phyloP scores from a whole-genome alignment of 2,113 vertebrate genomes.

The Pholis gunnellus region DNA sequence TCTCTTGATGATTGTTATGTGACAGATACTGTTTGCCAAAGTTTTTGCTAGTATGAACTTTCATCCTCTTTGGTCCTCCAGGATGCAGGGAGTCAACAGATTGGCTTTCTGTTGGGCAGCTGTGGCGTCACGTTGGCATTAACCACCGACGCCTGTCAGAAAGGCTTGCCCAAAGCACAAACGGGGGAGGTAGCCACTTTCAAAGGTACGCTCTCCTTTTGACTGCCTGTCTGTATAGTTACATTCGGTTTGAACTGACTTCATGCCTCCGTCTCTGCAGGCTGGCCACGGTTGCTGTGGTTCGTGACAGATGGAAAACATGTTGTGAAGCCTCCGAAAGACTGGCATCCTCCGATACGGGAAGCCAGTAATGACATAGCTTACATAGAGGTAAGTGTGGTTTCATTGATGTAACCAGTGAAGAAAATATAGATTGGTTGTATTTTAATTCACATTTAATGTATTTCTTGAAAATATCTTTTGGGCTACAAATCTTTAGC shows the following conservation, averaged over 20 bases:
- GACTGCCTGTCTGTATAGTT: background rate
- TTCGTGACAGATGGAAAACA: conserved; percentile 97
- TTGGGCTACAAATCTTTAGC: background rate
- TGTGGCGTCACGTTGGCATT: conserved; percentile 94
- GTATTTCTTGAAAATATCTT: background rate
- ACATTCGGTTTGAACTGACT: conserved; percentile 15
- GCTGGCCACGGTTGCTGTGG: conserved; percentile 95
- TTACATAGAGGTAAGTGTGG: conserved; percentile 91
- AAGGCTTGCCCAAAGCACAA: conserved; percentile 95
- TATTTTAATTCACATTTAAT: background rate
- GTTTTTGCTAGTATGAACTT: background rate
- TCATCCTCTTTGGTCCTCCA: conserved; percentile 61
- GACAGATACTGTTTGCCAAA: conserved; percentile 1
- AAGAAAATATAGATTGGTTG: background rate
- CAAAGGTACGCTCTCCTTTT: conserved; percentile 86
- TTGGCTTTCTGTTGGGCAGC: conserved; percentile 95
- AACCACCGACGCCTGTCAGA: conserved; percentile 97
- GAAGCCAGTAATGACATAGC: conserved; percentile 88
- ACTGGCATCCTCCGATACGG: conserved; percentile 89
- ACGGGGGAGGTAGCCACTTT: conserved; percentile 94
- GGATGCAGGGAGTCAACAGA: conserved; percentile 97
- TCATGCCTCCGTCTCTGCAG: conserved; percentile 74
- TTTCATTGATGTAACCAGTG: background rate
- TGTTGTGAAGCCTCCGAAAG: conserved; percentile 93
- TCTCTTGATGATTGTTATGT: background rate